Percentiles rank a stretch among this genome's conserved stretches.
Conservation (phyloP, 2,888 invertebrate genomes). For the Sinodicranocentrus sp. region DNA sequence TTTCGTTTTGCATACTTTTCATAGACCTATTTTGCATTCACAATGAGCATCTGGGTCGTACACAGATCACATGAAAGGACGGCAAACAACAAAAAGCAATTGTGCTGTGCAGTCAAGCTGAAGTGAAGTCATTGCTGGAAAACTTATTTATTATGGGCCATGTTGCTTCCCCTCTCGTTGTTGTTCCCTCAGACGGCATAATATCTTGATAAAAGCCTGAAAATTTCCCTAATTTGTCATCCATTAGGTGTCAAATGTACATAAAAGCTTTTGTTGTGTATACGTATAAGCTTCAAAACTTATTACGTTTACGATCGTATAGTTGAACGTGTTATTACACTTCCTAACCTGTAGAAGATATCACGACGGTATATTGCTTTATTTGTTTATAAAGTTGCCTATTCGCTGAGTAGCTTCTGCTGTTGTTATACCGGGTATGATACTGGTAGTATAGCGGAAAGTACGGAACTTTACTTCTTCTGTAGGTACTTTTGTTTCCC, state of each 20-base stretch:
- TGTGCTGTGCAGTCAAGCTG: slow-evolving; percentile 49
- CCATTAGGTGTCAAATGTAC: slow-evolving; percentile 57
- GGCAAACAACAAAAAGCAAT: slow-evolving; percentile 49
- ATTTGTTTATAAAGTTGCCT: no score
- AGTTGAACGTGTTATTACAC: no score
- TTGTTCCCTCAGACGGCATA: not conserved
- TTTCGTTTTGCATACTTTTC: slow-evolving; percentile 29
- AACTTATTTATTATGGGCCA: slow-evolving; percentile 32
- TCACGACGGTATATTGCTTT: no score
- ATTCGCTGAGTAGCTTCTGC: no score
- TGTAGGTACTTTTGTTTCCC: not conserved
- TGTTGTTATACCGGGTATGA: not conserved
- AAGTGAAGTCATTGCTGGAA: slow-evolving; percentile 18
- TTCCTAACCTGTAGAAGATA: no score
- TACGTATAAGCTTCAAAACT: not conserved
- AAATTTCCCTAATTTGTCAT: slow-evolving; percentile 61
- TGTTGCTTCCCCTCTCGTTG: slow-evolving; percentile 34
- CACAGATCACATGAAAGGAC: slow-evolving; percentile 17
- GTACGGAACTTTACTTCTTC: not conserved
- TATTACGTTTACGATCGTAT: no score
- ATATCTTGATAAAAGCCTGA: slow-evolving; percentile 52
- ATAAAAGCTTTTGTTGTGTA: slow-evolving; percentile 11
- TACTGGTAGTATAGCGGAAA: not conserved
- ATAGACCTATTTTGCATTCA: slow-evolving; percentile 36
- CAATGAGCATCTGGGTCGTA: slow-evolving; percentile 37